Evolutionary conservation across 2,797 vertebrate genomes (phyloP).

Genomic region (Sebastiscus tertius): DNA sequence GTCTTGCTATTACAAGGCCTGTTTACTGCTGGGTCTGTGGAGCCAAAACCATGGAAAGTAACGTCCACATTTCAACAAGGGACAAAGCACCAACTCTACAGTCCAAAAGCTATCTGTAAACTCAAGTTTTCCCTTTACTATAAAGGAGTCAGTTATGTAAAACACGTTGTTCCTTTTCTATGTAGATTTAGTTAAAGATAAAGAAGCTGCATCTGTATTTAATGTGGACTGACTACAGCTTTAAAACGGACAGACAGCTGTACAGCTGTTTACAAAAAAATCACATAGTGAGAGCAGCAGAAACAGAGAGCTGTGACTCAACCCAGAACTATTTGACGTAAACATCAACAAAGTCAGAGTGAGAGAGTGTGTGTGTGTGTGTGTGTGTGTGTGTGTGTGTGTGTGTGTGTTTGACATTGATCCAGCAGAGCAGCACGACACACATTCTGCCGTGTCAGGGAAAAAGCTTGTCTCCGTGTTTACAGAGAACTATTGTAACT

Average conservation of each 20-base stretch:
- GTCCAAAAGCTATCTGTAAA: background rate
- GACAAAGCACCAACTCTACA: background rate
- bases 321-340: slow-evolving; percentile 45
- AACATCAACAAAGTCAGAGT: slow-evolving; percentile 46
- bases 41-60: slow-evolving; percentile 27
- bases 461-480: slow-evolving; percentile 33
- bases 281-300: background rate
- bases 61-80: slow-evolving; percentile 11
- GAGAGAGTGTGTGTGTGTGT: background rate
- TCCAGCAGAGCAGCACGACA: slow-evolving; percentile 46
- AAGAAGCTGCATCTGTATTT: background rate
- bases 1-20: slow-evolving; percentile 32
- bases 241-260: background rate
- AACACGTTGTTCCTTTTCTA: background rate
- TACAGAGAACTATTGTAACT: slow-evolving; percentile 33
- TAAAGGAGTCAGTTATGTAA: background rate
- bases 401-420: slow-evolving; percentile 27
- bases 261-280: background rate
- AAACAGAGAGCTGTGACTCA: slow-evolving; percentile 36
- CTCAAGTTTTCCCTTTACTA: background rate
- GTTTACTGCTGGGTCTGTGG: slow-evolving; percentile 36
- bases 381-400: too few relatives aligned
- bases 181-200: background rate
- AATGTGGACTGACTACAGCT: background rate
- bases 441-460: slow-evolving; percentile 56